Evolutionary conservation across 2,797 vertebrate species (phyloP), one percentile per base, ranked within the genome.

Genomic region (Gymnoscopelus microlampas): DNA sequence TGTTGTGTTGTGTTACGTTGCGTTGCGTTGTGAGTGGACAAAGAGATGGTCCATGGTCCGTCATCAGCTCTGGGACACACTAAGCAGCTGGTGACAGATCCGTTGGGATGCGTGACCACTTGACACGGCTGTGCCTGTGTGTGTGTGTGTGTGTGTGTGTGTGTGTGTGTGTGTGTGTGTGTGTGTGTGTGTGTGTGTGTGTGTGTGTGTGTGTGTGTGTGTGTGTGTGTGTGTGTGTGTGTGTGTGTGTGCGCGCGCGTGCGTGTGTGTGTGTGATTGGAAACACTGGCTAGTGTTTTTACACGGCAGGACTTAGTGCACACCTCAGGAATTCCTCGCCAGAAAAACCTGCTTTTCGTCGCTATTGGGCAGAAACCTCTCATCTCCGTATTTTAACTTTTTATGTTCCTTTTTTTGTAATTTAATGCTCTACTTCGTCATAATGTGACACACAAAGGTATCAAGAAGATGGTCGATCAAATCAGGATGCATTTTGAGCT

Each of bases 21-120:
- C 86, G 83, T 74, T 32, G 82, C 85, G 85, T 87, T 87, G 87
- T 82, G 68, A 8, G 69, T 79, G 85, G 85, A 93, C 90, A 93
- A 93, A 91, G 89, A 82, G 74, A 74, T 55, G 58, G 87, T 77
- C 87, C 78, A 5, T 55, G 87, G 86, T 74, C 88, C 89, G 73
- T 92, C 92, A 95, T 88, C 90, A 75, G 75, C 90, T 87, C 83
- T 64, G 79, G 81, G 87, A 92, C 87, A 87, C 82, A 78, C 90
- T 88, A 88, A 89, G 82, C 82, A 70, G 85, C 83, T 92, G 92
- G 87, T 91, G 88, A 94, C 91, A 91, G 89, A 91, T 86, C 84
- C 66, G 81, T 77, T 78, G 77, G 88, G 90, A 91, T 83, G 91
- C 94, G 87, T 92, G 91, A 92, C 89, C 86, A 92, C 89, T 92